Base-by-base conservation (phyloP, 2,797 vertebrate species). In the Macroramphosus scolopax region DNA sequence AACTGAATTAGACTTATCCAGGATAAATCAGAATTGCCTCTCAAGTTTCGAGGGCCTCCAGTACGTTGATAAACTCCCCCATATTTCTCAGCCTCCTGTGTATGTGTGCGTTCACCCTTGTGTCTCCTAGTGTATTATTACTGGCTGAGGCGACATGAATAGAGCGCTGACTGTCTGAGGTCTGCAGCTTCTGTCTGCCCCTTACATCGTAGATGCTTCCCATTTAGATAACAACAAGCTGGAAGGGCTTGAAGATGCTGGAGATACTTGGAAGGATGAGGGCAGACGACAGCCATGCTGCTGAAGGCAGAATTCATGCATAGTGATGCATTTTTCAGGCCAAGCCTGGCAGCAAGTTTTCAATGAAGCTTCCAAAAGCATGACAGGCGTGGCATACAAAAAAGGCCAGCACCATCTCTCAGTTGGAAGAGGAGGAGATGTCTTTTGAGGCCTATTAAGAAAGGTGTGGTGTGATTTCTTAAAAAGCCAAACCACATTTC, bases 401-500 rank as follows among this genome's bases (percentile, higher is more conserved):
- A 31, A 65, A 65, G 52, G 31, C 42, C 25, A 55, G 38, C 51
- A 31, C 47, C 43, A 48, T 72, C 56, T 69, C 65, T 69, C 57
- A 62, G 61, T 66, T 73, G 69, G 76, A 72, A 79, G 54, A 71
- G 54, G 59, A 78, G 63, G 51, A 73, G 59, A 69, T 68, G 68
- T 58, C 59, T 63, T 67, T 45, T 58, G 54, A 77, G 68, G 68
- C 52, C 64, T 59, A 59, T 61, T 72, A 61, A 70, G 67, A 77
- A 72, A 75, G 47, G 60, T 44, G 37, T 73, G 69, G 60, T 76
- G 77, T 78, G 68, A 80, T 72, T 73, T 70, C 50, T 64, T 37
- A 13, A 77, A 80, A n/a, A n/a, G n/a, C n/a, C 77, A 80, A 82
- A 80, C 29, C 44, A 20, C 58, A 63, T 65, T 72, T 81, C 62